A percentile compares a stretch with the other conserved stretches of the same genome.
phyloP scores from a whole-genome alignment of 2,888 invertebrate species.

The Parasteatoda lunata region DNA sequence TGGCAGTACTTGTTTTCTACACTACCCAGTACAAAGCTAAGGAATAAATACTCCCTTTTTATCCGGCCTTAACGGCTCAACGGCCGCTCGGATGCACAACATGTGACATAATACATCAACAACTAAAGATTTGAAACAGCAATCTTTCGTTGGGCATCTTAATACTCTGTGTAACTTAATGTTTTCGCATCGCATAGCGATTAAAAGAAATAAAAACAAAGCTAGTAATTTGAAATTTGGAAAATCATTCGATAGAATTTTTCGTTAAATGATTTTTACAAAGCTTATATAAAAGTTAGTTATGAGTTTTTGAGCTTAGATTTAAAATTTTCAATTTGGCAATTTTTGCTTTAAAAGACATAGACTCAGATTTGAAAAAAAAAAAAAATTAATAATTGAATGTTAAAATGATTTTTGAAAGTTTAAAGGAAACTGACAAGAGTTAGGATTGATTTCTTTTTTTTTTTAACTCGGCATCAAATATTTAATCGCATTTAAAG shows the following conservation, averaged over 20 bases:
- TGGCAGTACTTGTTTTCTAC: slow-evolving; percentile 25
- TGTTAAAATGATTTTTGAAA: too few species aligned
- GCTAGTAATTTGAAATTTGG: neutral
- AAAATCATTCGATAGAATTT: neutral
- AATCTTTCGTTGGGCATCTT: neutral
- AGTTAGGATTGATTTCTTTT: too few species aligned
- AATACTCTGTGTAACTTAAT: neutral
- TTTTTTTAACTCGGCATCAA: too few species aligned
- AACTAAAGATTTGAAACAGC: slow-evolving; percentile 10
- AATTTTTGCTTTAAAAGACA: too few species aligned
- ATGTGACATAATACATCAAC: slow-evolving; percentile 26
- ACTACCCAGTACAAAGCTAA: slow-evolving; percentile 20
- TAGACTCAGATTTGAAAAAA: too few species aligned
- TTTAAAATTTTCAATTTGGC: too few species aligned
- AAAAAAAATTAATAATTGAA: too few species aligned
- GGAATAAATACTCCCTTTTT: slow-evolving; percentile 13
- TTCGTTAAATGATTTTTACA: neutral
- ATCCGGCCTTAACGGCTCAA: slow-evolving; percentile 25
- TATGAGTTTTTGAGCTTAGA: too few species aligned
- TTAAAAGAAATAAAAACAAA: neutral
- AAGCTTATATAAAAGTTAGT: too few species aligned
- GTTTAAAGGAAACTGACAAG: too few species aligned
- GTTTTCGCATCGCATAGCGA: neutral
- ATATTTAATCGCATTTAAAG: too few species aligned
- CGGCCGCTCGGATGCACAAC: slow-evolving; percentile 63